Evolutionary conservation across 2,797 vertebrate species (phyloP), one percentile per base, ranked within the genome.

Genomic region (Falco berigora): DNA sequence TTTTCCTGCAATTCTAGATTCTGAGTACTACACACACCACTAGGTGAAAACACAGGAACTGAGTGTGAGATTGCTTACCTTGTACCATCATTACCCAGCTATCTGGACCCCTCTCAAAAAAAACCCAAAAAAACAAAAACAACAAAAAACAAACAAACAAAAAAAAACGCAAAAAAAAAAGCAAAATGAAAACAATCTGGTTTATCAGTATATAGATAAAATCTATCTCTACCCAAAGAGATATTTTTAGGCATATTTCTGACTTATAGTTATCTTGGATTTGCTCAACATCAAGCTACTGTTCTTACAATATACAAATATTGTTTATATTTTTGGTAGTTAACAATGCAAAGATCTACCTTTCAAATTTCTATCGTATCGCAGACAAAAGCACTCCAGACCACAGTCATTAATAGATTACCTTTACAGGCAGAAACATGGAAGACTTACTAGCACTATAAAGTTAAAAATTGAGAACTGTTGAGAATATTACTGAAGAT

Each of bases 11-110:
- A 22, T 62, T 88, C 49, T 75, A 63, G 36, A 62, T 8, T 14
- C 2, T 0, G 56, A 18, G 36, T 24, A 42, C 19, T 42, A 42
- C 9, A 32, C 1, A 5, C 7, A 50, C 21, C 3, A 2, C 40
- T 75, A 40, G 19, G 12, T 80, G 25, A 80, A 92, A 91, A 69
- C 38, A 80, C 8, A 53, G 46, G 17, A 83, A 61, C 6, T 28
- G 32, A 76, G 11, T 9, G 5, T 28, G 30, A 87, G 17, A 46
- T 36, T 3, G 1, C 27, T 86, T 66, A 79, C 14, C 14, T 40
- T 44, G 17, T 53, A 17, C 28, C 10, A 20, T 5, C 38, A 22
- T 12, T 61, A 56, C 17, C 5, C 9, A 46, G 8, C 28, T 34
- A 53, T 79, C 42, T 58, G 64, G 32, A 67, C 10, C 2, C 28